Percentiles rank a stretch among this genome's conserved stretches.
Conservation (phyloP, 2,888 invertebrate genomes). For the Oscheius sp. region DNA sequence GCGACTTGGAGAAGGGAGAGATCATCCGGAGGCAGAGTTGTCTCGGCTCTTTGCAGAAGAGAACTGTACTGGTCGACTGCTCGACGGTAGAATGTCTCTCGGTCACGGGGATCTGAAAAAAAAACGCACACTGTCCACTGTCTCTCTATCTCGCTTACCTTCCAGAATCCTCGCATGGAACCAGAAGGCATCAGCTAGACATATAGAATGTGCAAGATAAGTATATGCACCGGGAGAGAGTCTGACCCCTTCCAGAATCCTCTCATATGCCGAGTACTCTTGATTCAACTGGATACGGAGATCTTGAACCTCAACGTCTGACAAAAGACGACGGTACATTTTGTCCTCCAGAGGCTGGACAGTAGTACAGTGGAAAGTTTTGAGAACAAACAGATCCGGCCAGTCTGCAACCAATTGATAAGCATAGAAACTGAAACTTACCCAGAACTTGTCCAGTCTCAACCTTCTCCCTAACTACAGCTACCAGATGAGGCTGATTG, state of each 20-base stretch:
- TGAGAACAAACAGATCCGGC: conserved; percentile 34
- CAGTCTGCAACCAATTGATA: conserved; percentile 21
- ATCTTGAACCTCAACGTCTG: conserved; percentile 10
- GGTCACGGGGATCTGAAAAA: conserved; percentile 16
- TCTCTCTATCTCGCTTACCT: neutral
- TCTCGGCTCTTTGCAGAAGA: conserved; percentile 25
- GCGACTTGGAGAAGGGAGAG: conserved; percentile 29
- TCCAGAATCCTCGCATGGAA: conserved; percentile 33
- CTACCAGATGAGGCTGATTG: conserved; percentile 26
- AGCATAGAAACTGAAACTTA: conserved; percentile 6
- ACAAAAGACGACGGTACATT: conserved; percentile 7
- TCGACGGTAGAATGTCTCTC: conserved; percentile 6
- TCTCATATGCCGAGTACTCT: conserved; percentile 32
- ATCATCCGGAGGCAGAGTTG: conserved; percentile 28
- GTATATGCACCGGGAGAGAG: conserved; percentile 20
- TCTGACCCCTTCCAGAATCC: conserved; percentile 14
- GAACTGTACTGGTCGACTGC: conserved; percentile 27
- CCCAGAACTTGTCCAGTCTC: conserved; percentile 27
- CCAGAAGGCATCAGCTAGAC: conserved; percentile 33
- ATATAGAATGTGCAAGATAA: conserved; percentile 32
- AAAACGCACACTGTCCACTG: no score
- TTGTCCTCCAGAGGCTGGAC: conserved; percentile 28
- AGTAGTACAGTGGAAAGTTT: conserved; percentile 29
- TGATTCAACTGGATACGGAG: conserved; percentile 22
- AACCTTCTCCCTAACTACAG: conserved; percentile 29